Base-by-base conservation (phyloP, 2,797 vertebrate genomes). In the Hoplostethus mediterraneus region DNA sequence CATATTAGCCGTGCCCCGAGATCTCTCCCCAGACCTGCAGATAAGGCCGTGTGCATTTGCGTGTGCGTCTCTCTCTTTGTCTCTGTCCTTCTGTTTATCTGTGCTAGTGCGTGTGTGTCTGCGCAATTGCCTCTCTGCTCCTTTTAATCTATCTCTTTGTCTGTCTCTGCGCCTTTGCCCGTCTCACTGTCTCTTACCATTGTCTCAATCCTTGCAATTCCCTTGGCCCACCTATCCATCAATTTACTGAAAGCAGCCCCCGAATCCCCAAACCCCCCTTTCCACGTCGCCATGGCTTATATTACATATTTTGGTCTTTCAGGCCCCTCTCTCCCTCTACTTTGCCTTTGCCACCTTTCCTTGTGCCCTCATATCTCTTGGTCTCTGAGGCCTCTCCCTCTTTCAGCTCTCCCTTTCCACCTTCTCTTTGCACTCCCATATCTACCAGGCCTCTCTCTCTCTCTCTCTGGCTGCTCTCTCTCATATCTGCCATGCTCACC, bases 351-450 rank as follows among this genome's bases (percentile, higher is more conserved):
- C 30, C 51, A 57, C 63, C 72, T 71, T 77, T 83, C 49, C 80
- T 75, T 77, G 63, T 71, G 74, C 42, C 64, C 63, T 83, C 51
- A 68, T 88, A 88, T 89, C 73, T 49, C 54, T 56, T 31, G 40
- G 81, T 89, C 88, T 87, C 89, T 71, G 67, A 73, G 74, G 83
- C 48, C 74, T 79, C 68, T 81, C 82, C 85, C 55, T 74, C 70
- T 60, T 74, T 81, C 80, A 79, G 75, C 82, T 89, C 81, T 80
- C 61, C 71, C 81, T 72, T 61, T 85, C 71, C 68, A 53, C 68
- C 62, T 75, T 83, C 42, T 71, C 51, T 79, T 77, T 73, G 48
- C 64, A 60, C 54, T 73, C 44, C 25, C 58, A 60, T 38, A 81
- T 87, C 62, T 74, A 73, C 51, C 54, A 57, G 13, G 13, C 17